Percentiles rank a stretch among this genome's conserved stretches.
Conservation (phyloP, 1,140 invertebrate genomes). For the Coptotermes formosanus region DNA sequence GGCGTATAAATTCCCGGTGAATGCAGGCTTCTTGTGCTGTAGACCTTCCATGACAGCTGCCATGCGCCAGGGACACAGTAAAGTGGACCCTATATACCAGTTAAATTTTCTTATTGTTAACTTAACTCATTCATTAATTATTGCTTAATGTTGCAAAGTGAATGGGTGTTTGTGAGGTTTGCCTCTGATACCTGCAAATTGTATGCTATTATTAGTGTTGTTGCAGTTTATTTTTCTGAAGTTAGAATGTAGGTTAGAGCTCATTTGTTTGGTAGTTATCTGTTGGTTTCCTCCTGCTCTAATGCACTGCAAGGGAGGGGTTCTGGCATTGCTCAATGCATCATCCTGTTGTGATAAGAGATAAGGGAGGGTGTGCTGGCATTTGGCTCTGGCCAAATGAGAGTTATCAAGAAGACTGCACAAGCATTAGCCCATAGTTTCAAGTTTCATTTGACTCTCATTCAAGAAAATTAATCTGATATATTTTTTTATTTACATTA, state of each 20-base stretch:
- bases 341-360: slow-evolving; percentile 13
- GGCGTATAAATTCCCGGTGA: too few species aligned
- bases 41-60: too few species aligned
- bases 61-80: too few species aligned
- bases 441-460: neutral
- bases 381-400: neutral
- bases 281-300: neutral
- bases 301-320: neutral
- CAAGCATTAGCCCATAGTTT: neutral
- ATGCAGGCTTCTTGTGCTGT: too few species aligned
- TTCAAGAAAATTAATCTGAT: neutral
- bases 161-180: too few species aligned
- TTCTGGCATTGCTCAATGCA: neutral
- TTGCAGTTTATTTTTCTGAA: neutral
- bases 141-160: too few species aligned
- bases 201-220: neutral
- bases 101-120: too few species aligned
- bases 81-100: too few species aligned
- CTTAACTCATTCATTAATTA: too few species aligned
- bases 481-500: too few species aligned
- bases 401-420: neutral
- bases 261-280: neutral
- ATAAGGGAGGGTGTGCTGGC: neutral
- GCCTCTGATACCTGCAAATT: neutral
- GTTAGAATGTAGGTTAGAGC: neutral